A percentile compares a stretch with the other conserved stretches of the same genome.
phyloP scores from a whole-genome alignment of 1,140 invertebrate species.

The Drosophila pachea region DNA sequence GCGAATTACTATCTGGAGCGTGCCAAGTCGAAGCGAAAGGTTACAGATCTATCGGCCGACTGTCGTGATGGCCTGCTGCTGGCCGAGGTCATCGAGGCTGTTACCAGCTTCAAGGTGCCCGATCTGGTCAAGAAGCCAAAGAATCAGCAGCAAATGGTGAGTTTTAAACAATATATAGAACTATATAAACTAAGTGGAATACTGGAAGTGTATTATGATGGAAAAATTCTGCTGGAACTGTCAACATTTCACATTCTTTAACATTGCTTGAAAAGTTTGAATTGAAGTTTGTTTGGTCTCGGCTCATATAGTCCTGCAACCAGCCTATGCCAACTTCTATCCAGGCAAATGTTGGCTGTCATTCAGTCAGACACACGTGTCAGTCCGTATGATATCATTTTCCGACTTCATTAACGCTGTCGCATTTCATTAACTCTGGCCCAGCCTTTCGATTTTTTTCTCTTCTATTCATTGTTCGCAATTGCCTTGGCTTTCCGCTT shows the following conservation, averaged over 20 bases:
- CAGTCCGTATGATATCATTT: constrained; percentile 6
- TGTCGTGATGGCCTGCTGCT: constrained; percentile 94
- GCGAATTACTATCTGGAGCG: constrained; percentile 98
- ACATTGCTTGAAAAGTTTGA: no score
- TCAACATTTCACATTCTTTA: no score
- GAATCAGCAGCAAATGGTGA: constrained; percentile 94
- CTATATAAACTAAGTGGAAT: no score
- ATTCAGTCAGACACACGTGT: neutral
- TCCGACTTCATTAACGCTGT: constrained; percentile 5
- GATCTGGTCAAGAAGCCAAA: constrained; percentile 93
- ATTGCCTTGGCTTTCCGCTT: constrained; percentile 21
- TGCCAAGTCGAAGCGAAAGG: constrained; percentile 89
- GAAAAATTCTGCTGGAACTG: no score
- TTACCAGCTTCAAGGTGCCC: constrained; percentile 93
- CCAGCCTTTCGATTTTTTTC: neutral
- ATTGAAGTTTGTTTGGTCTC: no score
- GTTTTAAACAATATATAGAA: constrained; percentile 71
- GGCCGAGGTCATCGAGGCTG: constrained; percentile 95
- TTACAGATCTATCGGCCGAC: constrained; percentile 91
- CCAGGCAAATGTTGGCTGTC: neutral
- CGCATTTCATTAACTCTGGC: neutral
- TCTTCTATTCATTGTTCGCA: constrained; percentile 5
- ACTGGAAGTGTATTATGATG: no score
- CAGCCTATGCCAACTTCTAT: neutral
- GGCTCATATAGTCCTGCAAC: no score